Evolutionary conservation across 1,140 invertebrate genomes (phyloP).

Genomic region (Drosophila gunungcola): DNA sequence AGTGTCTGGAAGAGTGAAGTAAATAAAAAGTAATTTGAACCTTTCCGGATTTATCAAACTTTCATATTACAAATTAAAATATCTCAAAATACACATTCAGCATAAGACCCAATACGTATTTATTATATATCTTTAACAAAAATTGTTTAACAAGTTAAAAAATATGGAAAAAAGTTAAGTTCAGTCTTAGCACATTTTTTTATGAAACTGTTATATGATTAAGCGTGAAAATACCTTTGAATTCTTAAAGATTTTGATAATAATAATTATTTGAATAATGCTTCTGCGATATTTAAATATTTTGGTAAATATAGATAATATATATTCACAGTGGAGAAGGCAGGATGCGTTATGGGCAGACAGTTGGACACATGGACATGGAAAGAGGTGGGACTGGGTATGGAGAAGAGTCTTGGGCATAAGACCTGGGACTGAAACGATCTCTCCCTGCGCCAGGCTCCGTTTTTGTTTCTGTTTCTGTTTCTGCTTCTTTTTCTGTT

Average conservation of each 20-base stretch:
- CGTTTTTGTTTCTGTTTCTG: conserved; percentile 2
- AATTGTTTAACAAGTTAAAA: too few species aligned
- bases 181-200: too few species aligned
- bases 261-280: not conserved
- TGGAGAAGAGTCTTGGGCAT: conserved; percentile 8
- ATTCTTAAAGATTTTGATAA: too few species aligned
- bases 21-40: too few species aligned
- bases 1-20: too few species aligned
- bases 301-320: not conserved
- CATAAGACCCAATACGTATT: too few species aligned
- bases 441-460: conserved; percentile 12
- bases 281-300: not conserved
- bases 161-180: too few species aligned
- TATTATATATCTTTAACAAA: too few species aligned
- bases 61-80: too few species aligned
- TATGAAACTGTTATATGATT: not conserved
- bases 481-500: conserved; percentile 12
- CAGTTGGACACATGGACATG: conserved; percentile 49
- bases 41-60: too few species aligned
- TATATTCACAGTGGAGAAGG: conserved; percentile 22
- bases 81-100: too few species aligned
- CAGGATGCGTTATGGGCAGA: conserved; percentile 60
- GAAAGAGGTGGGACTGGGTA: conserved; percentile 6
- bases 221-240: too few species aligned
- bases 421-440: conserved; percentile 29